phyloP scores from a whole-genome alignment of 2,797 vertebrate genomes.

The Hyperoplus lanceolatus region DNA sequence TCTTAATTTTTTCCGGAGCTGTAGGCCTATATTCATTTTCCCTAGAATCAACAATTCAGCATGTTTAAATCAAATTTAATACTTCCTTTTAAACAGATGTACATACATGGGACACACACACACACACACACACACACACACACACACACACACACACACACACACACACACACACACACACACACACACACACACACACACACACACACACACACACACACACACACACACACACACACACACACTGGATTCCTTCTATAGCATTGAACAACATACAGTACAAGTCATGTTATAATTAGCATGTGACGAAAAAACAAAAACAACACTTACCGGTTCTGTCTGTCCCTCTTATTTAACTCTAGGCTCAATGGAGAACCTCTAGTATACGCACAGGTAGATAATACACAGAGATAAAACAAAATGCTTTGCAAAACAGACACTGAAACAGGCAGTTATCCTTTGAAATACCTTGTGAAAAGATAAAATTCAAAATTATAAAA shows the following conservation, averaged over 20 bases:
- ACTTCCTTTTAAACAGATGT: constrained; percentile 81
- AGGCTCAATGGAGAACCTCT: constrained; percentile 56
- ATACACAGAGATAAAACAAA: constrained; percentile 32
- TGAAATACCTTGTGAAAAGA: constrained; percentile 37
- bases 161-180: constrained; percentile 27
- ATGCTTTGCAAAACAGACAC: constrained; percentile 24
- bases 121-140: constrained; percentile 3
- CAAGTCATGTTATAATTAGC: constrained; percentile 76
- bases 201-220: constrained; percentile 30
- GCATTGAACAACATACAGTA: constrained; percentile 79
- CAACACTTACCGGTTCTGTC: constrained; percentile 60
- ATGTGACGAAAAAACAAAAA: constrained; percentile 71
- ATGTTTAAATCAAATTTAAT: constrained; percentile 80
- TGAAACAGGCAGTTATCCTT: constrained; percentile 22
- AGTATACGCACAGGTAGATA: constrained; percentile 39
- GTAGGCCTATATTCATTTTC: too few relatives aligned
- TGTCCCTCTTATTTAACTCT: constrained; percentile 58
- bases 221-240: too few relatives aligned
- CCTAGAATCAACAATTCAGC: constrained; percentile 72
- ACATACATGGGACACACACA: constrained; percentile 61
- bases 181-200: constrained; percentile 2
- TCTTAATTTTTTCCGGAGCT: too few relatives aligned
- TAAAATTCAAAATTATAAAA: constrained; percentile 20
- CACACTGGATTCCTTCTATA: constrained; percentile 63
- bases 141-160: constrained; percentile 6